Evolutionary conservation across 53 echinoderm and acorn worm species (phyloP).

Genomic region (Astropecten irregularis): DNA sequence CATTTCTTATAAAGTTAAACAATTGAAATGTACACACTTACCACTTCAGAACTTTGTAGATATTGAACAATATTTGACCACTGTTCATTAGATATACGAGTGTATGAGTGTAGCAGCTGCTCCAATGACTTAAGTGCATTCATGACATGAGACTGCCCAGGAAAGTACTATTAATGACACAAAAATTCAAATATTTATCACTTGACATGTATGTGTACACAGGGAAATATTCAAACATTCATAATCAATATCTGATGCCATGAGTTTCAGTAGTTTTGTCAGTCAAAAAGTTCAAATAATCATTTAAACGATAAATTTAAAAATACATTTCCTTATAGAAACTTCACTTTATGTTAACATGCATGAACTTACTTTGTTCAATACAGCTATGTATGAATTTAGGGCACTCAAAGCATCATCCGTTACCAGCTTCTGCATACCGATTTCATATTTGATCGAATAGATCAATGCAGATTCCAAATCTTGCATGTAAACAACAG

Average conservation of each 20-base stretch:
- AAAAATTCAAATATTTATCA: no score
- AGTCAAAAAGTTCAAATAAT: no score
- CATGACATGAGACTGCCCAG: conserved; percentile 75
- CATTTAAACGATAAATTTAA: no score
- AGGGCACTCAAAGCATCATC: conserved; percentile 67
- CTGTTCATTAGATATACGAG: background rate
- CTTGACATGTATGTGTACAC: no score
- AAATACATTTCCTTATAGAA: no score
- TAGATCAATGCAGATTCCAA: conserved; percentile 87
- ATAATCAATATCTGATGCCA: no score
- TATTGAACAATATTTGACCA: conserved; percentile 16
- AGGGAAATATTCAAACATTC: no score
- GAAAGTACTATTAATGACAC: conserved; percentile 79
- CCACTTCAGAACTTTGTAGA: no score
- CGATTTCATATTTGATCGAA: conserved; percentile 78
- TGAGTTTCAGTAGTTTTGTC: no score
- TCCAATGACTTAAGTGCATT: conserved; percentile 47
- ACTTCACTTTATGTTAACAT: no score
- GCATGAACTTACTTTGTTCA: conserved; percentile 75
- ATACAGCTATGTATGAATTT: conserved; percentile 66
- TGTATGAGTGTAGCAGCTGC: background rate
- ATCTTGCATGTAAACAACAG: conserved; percentile 83
- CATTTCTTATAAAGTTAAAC: no score
- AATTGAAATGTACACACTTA: no score
- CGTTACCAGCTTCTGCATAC: conserved; percentile 54